Evolutionary conservation across 2,797 vertebrate species (phyloP), one percentile per base, ranked within the genome.

Genomic region (Macropodus opercularis): DNA sequence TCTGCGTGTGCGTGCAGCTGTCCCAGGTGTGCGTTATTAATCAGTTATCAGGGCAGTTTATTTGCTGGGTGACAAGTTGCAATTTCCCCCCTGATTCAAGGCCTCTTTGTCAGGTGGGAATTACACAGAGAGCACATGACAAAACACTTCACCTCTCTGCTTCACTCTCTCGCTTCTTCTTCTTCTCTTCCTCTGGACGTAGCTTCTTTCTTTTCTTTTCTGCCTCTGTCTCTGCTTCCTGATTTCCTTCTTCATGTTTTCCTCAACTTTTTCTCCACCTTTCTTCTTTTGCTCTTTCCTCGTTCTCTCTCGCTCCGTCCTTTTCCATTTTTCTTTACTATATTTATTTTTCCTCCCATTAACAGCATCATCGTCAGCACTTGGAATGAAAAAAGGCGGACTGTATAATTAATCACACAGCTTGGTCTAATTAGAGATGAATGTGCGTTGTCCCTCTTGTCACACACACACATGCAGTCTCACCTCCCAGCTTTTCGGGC

Each of bases 321-420:
- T 22, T 18, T 9, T 15, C 34, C 18, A 79, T 87, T 74, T 82
- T 78, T 58, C 32, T 83, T 89, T 94, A 92, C 63, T 93, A 92
- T 94, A 93, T 96, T 95, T 96, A 94, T 94, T 94, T 95, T 94
- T 94, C 93, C 93, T 93, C 92, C 56, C 69, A 41, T 82, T 78
- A 79, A 72, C 81, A 73, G 51, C 76, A 63, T 79, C 79, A 72
- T 80, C 67, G 55, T 74, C 55, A 59, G 63, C 48, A 72, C 67
- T 77, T 55, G 50, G 79, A 83, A 79, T 77, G 95, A 96, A 96
- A 95, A 96, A 96, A 98, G 96, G 94, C 94, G 93, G 95, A 98
- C 96, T 98, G 96, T 95, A 98, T 98, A 98, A 98, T 99, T 98
- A 98, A 98, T 98, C 96, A 98, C 96, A 96, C 96, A 97, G 96